Conservation (phyloP, 2,113 vertebrate species). For the Conger conger region DNA sequence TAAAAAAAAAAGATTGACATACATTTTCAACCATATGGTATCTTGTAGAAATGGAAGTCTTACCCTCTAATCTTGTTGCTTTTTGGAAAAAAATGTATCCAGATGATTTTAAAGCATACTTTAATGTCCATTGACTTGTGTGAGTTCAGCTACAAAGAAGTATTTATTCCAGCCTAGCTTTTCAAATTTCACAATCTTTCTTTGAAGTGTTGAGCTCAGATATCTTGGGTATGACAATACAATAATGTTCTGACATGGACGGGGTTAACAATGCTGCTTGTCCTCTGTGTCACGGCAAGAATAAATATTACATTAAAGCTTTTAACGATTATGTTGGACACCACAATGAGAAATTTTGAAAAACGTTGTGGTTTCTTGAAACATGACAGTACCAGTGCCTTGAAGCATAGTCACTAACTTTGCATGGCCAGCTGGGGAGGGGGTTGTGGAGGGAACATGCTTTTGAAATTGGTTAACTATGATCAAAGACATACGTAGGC, state of each 20-base stretch:
- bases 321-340: slow-evolving; percentile 5
- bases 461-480: neutral
- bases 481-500: neutral
- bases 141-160: neutral
- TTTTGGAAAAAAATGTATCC: neutral
- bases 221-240: neutral
- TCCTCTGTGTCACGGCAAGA: slow-evolving; percentile 10
- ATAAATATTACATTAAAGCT: slow-evolving; percentile 27
- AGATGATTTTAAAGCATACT: neutral
- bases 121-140: neutral
- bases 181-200: neutral
- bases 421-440: neutral
- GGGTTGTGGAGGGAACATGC: neutral
- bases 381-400: neutral
- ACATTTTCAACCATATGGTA: no score
- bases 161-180: neutral
- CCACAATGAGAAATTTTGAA: neutral
- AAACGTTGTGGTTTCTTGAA: neutral
- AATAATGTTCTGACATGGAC: neutral
- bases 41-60: neutral
- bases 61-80: neutral
- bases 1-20: no score
- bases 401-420: neutral
- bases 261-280: slow-evolving; percentile 1
- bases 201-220: neutral